Evolutionary conservation across 2,888 invertebrate species (phyloP), one percentile per base, ranked within the genome.

Genomic region (Drosophila nr. medialis): DNA sequence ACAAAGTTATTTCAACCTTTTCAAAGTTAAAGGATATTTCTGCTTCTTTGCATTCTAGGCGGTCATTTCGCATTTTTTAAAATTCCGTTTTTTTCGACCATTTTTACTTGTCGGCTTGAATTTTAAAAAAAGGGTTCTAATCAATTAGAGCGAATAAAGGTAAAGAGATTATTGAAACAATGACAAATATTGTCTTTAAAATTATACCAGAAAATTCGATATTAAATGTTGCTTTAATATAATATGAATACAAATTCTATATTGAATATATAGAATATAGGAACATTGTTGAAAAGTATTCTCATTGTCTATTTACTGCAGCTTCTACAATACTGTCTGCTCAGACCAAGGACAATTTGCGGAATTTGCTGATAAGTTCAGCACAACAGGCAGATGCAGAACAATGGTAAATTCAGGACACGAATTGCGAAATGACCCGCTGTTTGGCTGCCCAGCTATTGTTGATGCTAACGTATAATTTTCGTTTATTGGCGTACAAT

Each of bases 1-100:
- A 63, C 55, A 75, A 82, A 68, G 64, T 71, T 69, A 51, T 75
- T 82, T 72, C 64, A 72, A 73, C 75, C 86, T 75, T 83, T 69
- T 45, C 6, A 2, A 30, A 18, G 7, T 48, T 42, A 48, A 64
- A 54, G 15, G 15, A 69, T 61, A 65, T 75, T 75, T 74, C 64
- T 67, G 76, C 81, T 53, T 49, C 61, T 64, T 42, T 80, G 75
- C 27, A 64, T 51, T 65, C 69, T 21, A 45, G 48, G 56, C 36
- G 11, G 13, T 32, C 38, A 59, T 72, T 83, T 58, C 71, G 11
- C 18, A 51, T 72, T 77, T 62, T 72, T 72, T 49, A 42, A 74
- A 77, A 63, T 64, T 65, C 21, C 8, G 30, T 40, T 55, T 48
- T 64, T 40, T n/a, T 34, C 1, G 4, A 5, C n/a, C n/a, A n/a